Conservation (phyloP, 2,888 invertebrate species). For the Abrostola triplasia region DNA sequence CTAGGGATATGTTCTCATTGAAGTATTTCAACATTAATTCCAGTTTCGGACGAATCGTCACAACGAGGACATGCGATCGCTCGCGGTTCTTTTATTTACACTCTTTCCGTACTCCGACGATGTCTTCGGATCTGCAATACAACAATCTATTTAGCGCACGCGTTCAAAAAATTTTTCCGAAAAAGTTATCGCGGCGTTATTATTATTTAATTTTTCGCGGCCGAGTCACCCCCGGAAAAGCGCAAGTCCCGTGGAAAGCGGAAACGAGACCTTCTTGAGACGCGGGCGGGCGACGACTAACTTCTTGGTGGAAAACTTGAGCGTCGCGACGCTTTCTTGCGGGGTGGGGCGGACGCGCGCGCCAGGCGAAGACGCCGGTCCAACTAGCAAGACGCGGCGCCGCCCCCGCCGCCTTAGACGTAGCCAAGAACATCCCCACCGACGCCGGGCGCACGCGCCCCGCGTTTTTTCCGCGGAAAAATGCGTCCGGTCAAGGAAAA, state of each 20-base stretch:
- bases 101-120: conserved; percentile 54
- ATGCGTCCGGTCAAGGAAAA: conserved; percentile 87
- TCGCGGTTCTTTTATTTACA: conserved; percentile 60
- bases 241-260: conserved; percentile 74
- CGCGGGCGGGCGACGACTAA: conserved; percentile 89
- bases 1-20: conserved; percentile 88
- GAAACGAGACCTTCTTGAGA: conserved; percentile 87
- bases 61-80: conserved; percentile 80
- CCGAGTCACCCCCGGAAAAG: conserved; percentile 70
- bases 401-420: conserved; percentile 88
- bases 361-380: conserved; percentile 86
- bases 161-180: conserved; percentile 46
- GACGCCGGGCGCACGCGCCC: conserved; percentile 86
- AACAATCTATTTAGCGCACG: conserved; percentile 56
- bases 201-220: conserved; percentile 57
- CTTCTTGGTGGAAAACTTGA: conserved; percentile 89
- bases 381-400: conserved; percentile 88
- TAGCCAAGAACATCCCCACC: conserved; percentile 87
- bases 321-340: conserved; percentile 87
- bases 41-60: conserved; percentile 83
- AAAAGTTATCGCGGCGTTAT: conserved; percentile 54
- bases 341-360: conserved; percentile 88
- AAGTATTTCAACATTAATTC: conserved; percentile 89
- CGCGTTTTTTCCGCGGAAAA: conserved; percentile 88
- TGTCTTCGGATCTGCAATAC: conserved; percentile 72